phyloP scores from a whole-genome alignment of 1,140 invertebrate genomes.

The Trichonephila inaurata region DNA sequence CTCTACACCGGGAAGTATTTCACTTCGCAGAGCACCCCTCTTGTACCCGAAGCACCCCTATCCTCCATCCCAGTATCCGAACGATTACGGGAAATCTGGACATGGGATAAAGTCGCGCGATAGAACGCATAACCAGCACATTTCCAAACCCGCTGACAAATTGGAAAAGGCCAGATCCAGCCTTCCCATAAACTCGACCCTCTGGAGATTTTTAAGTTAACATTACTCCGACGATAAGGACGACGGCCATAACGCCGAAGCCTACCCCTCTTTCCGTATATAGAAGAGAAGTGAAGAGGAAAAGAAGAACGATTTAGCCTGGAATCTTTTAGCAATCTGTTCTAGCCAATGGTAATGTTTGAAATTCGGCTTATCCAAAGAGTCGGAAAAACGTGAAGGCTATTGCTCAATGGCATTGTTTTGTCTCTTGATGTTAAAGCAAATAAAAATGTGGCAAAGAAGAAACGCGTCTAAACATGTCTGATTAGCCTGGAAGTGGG shows the following conservation, averaged over 20 bases:
- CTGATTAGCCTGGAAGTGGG: not conserved
- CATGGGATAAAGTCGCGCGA: slow-evolving; percentile 63
- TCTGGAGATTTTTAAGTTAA: slow-evolving; percentile 68
- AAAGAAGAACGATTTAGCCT: not conserved
- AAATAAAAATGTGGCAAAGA: not conserved
- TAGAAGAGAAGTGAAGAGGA: not conserved
- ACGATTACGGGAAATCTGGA: slow-evolving; percentile 66
- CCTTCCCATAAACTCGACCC: slow-evolving; percentile 51
- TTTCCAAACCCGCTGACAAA: slow-evolving; percentile 65
- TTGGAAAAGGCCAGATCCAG: slow-evolving; percentile 63
- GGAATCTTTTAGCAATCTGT: slow-evolving; percentile 53
- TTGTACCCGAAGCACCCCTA: slow-evolving; percentile 10
- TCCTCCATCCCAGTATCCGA: slow-evolving; percentile 27
- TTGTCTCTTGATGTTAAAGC: not conserved
- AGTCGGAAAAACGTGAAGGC: not conserved
- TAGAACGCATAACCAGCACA: slow-evolving; percentile 69
- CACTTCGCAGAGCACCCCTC: slow-evolving; percentile 23
- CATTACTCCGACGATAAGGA: slow-evolving; percentile 60
- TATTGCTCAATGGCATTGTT: not conserved
- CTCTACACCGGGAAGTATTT: not conserved
- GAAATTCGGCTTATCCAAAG: slow-evolving; percentile 32
- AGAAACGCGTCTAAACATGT: not conserved
- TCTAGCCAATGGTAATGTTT: slow-evolving; percentile 30
- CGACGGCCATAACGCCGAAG: slow-evolving; percentile 18
- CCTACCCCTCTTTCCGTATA: not conserved